phyloP scores from a whole-genome alignment of 64 coral and sea anemone genomes.

The Montipora efflorescens region DNA sequence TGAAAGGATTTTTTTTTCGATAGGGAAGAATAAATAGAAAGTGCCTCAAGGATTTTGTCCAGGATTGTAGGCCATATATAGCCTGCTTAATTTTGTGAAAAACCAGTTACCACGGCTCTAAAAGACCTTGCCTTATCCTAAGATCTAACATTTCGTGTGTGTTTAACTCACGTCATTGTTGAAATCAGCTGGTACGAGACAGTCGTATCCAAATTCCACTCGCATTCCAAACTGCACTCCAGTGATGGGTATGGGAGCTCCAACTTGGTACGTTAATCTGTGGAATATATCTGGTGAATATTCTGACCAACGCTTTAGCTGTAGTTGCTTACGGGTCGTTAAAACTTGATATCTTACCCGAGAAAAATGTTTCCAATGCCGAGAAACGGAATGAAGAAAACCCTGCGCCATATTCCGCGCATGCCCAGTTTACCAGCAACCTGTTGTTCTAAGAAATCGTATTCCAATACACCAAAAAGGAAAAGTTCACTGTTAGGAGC shows the following conservation, averaged over 20 bases:
- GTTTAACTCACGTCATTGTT: constrained; percentile 72
- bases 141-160: background rate
- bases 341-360: constrained; percentile 47
- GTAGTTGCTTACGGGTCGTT: too few relatives aligned
- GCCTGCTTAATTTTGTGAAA: too few relatives aligned
- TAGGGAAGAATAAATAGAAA: too few relatives aligned
- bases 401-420: constrained; percentile 92
- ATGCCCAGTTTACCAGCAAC: constrained; percentile 86
- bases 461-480: constrained; percentile 83
- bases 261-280: constrained; percentile 89
- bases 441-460: constrained; percentile 70
- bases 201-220: constrained; percentile 92
- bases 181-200: constrained; percentile 87
- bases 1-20: too few relatives aligned
- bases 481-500: constrained; percentile 88
- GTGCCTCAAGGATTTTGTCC: too few relatives aligned
- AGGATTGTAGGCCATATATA: too few relatives aligned
- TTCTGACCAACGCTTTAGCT: background rate
- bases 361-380: constrained; percentile 85
- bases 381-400: constrained; percentile 78
- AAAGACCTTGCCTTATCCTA: too few relatives aligned
- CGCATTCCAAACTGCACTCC: constrained; percentile 95
- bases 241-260: constrained; percentile 87
- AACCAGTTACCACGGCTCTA: too few relatives aligned
- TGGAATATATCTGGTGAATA: background rate